These are phyloP conservation scores for Platycheirus rosarum DNA, from an alignment of 2,888 invertebrate species.

Conservation along the genomic window DNA sequence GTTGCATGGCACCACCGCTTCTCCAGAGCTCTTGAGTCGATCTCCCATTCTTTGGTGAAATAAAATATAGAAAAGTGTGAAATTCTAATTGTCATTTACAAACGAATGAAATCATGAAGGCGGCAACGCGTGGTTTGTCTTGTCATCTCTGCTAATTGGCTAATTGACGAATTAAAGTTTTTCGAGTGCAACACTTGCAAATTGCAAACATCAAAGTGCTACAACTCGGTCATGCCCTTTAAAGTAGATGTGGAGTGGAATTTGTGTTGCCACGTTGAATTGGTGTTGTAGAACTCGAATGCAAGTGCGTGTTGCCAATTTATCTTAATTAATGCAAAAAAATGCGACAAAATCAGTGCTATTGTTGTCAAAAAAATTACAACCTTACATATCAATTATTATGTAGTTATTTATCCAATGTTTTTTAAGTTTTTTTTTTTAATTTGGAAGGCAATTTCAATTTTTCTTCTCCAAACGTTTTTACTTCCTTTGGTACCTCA, in stretches of 20 bases:
- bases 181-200: slow-evolving; percentile 34
- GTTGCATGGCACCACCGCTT: slow-evolving; percentile 25
- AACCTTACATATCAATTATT: too few relatives aligned
- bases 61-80: slow-evolving; percentile 59
- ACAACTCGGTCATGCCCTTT: slow-evolving; percentile 37
- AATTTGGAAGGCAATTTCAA: too few relatives aligned
- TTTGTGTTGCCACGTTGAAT: slow-evolving; percentile 6
- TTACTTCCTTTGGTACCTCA: too few relatives aligned
- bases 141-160: slow-evolving; percentile 69
- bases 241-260: slow-evolving; percentile 8
- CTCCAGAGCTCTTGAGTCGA: slow-evolving; percentile 6
- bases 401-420: too few relatives aligned
- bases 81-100: slow-evolving; percentile 61
- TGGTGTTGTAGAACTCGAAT: too few relatives aligned
- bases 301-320: too few relatives aligned
- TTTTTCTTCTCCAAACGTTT: too few relatives aligned
- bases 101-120: slow-evolving; percentile 20
- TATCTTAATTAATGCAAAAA: too few relatives aligned
- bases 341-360: too few relatives aligned
- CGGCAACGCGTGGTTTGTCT: slow-evolving; percentile 51
- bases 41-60: slow-evolving; percentile 3
- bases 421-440: too few relatives aligned
- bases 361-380: too few relatives aligned
- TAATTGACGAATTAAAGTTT: slow-evolving; percentile 62
- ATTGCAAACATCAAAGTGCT: slow-evolving; percentile 60